Evolutionary conservation across 2,797 vertebrate species (phyloP).

Genomic region (Clamator glandarius): DNA sequence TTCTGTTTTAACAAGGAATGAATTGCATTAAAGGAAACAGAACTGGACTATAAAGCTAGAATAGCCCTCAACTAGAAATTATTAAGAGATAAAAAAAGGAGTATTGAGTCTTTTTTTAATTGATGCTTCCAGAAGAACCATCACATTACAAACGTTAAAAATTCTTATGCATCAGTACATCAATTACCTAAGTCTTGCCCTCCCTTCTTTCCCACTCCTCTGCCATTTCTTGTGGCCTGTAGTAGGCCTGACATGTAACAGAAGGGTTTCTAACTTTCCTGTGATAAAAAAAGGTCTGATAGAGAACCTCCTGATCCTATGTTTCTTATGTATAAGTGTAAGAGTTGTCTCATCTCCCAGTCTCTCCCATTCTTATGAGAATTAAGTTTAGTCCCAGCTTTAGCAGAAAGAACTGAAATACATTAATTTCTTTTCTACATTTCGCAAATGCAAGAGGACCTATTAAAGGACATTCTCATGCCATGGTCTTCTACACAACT

Average conservation of each 20-base stretch:
- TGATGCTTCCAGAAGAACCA: neutral
- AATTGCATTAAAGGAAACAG: neutral
- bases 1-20: neutral
- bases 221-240: neutral
- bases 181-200: neutral
- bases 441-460: neutral
- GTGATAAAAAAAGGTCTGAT: neutral
- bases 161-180: neutral
- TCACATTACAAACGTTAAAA: neutral
- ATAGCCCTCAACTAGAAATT: neutral
- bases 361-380: neutral
- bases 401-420: neutral
- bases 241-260: neutral
- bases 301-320: neutral
- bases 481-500: neutral
- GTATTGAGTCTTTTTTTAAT: neutral
- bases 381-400: neutral
- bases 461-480: neutral
- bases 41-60: neutral
- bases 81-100: neutral
- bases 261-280: neutral
- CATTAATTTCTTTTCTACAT: neutral
- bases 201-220: neutral
- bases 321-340: neutral
- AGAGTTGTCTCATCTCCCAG: neutral